These are phyloP conservation scores for Diadophis punctatus DNA, from an alignment of 2,113 vertebrate species.

Conservation along the genomic window DNA sequence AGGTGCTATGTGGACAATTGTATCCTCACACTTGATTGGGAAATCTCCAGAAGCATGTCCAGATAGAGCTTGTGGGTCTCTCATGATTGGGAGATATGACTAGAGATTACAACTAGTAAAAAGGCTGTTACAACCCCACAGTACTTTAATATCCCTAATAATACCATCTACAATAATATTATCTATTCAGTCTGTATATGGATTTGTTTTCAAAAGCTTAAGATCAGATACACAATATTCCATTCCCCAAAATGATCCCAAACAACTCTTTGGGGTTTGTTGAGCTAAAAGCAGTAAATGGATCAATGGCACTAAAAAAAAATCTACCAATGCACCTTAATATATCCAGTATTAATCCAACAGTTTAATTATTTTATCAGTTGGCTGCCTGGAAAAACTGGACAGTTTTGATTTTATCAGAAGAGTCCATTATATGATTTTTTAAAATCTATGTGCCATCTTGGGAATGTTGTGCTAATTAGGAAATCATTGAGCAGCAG, in stretches of 20 bases:
- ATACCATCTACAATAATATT: too few relatives aligned
- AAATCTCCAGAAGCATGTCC: not conserved
- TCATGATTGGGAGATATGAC: not conserved
- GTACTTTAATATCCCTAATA: not conserved
- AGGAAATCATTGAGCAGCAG: not conserved
- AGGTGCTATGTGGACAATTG: not conserved
- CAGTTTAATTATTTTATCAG: not conserved
- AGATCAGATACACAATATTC: not conserved
- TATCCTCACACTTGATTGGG: not conserved
- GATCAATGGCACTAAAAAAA: not conserved
- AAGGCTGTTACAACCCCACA: not conserved
- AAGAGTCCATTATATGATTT: not conserved
- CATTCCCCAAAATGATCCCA: not conserved
- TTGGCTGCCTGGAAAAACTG: not conserved
- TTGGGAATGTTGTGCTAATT: not conserved
- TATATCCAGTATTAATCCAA: not conserved
- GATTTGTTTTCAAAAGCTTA: not conserved
- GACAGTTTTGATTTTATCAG: not conserved
- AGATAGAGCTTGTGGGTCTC: not conserved
- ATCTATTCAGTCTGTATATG: not conserved
- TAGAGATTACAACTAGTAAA: not conserved
- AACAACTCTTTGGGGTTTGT: not conserved
- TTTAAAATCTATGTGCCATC: not conserved
- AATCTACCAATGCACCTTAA: not conserved
- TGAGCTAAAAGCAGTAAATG: not conserved